phyloP scores from a whole-genome alignment of 2,113 vertebrate genomes.

The Nothoprocta pentlandii region DNA sequence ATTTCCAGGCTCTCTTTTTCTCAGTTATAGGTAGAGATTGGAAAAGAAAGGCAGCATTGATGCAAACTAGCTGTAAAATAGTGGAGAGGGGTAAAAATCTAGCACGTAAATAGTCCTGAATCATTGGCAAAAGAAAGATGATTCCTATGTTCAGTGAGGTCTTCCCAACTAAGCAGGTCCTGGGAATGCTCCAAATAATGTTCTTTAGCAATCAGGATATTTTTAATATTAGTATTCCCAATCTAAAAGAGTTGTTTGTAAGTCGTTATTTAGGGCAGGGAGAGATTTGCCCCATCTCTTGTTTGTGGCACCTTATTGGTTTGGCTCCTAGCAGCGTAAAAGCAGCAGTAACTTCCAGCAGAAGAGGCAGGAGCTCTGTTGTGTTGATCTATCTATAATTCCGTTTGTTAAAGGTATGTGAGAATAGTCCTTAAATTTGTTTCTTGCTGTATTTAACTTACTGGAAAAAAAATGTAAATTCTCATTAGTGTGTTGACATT shows the following conservation, averaged over 20 bases:
- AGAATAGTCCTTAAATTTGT: neutral
- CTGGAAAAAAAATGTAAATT: neutral
- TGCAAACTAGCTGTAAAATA: neutral
- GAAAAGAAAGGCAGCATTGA: neutral
- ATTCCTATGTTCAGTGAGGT: neutral
- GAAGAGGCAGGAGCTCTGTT: neutral
- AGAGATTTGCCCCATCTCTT: neutral
- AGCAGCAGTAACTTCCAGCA: neutral
- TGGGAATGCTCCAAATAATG: neutral
- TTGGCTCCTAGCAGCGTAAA: neutral
- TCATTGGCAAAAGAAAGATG: neutral
- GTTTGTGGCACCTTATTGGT: neutral
- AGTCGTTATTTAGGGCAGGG: neutral
- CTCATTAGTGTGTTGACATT: neutral
- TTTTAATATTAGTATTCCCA: neutral
- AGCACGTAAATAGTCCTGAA: neutral
- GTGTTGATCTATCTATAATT: neutral
- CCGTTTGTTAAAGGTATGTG: neutral
- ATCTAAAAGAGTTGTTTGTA: neutral
- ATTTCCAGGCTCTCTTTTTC: neutral
- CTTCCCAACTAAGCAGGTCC: neutral
- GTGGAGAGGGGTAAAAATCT: neutral
- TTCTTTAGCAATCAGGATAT: neutral
- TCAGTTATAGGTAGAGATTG: neutral
- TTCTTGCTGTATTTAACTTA: neutral